Conservation (phyloP, 2,113 vertebrate species). For the Ceyx cyanopectus region DNA sequence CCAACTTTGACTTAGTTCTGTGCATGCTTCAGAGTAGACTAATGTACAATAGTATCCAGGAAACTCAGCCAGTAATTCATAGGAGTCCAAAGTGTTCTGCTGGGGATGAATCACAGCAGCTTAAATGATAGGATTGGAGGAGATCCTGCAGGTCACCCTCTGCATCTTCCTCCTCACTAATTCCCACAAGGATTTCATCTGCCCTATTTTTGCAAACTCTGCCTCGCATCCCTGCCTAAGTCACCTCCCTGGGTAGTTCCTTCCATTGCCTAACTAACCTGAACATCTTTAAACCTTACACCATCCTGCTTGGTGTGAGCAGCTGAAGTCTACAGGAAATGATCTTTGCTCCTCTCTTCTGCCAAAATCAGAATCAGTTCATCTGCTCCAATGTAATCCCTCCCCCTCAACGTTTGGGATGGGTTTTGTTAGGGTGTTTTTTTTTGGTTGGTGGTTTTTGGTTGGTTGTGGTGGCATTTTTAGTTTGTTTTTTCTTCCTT, state of each 20-base stretch:
- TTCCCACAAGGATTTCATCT: constrained; percentile 12
- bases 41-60: constrained; percentile 60
- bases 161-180: constrained; percentile 9
- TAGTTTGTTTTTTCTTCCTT: background rate
- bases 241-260: background rate
- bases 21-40: constrained; percentile 56
- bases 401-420: background rate
- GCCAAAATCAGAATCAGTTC: background rate
- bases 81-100: constrained; percentile 64
- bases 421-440: no score
- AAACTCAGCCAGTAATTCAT: constrained; percentile 68
- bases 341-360: background rate
- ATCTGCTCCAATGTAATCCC: background rate
- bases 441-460: no score
- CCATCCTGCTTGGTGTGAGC: background rate
- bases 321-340: constrained; percentile 1
- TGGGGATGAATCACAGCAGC: constrained; percentile 62
- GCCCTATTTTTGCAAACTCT: background rate
- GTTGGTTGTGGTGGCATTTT: background rate
- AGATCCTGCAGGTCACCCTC: constrained; percentile 37
- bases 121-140: constrained; percentile 50
- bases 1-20: constrained; percentile 63
- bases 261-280: constrained; percentile 55
- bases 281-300: constrained; percentile 7
- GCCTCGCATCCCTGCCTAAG: background rate